Evolutionary conservation across 2,888 invertebrate species (phyloP), one percentile per base, ranked within the genome.

Genomic region (Limnephilus rhombicus): DNA sequence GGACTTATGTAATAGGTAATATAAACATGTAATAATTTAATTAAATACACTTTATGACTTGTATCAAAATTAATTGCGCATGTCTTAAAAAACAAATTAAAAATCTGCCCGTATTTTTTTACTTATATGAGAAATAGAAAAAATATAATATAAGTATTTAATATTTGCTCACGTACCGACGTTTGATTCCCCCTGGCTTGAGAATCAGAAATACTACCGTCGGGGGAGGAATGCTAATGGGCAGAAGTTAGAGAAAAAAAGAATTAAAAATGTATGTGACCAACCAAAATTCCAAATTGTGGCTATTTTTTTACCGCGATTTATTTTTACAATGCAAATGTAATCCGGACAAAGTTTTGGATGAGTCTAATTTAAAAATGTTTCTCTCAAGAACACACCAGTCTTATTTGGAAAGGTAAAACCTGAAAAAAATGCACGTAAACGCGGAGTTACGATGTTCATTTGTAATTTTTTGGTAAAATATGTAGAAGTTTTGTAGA

Each of bases 251-350:
- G 68, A 68, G 68, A 68, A 68, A 68, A 53, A 68, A 68, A 68
- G 68, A 68, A 68, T 68, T 68, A 68, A 68, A 68, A 68, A 68
- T 68, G 68, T 68, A 68, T 68, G 68, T 68, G 68, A 68, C 68
- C 68, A 24, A 24, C 24, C 68, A 68, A 11, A 68, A 68, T 24
- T n/a, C 68, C 68, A 68, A 68, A 68, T 68, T 68, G 68, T 9
- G 68, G 68, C 68, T 24, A 68, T 68, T 68, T 68, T 53, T 68
- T 68, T 68, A 24, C 68, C 68, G 24, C 68, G 68, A 68, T 68
- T 68, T 68, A 68, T 68, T 68, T 68, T 68, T 68, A 68, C 68
- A 68, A 68, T 68, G 68, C 68, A 68, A 68, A 68, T 68, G 68
- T 68, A 68, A 68, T 68, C 68, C 68, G 68, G 9, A n/a, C 11